phyloP scores from a whole-genome alignment of 2,888 invertebrate species.

The Latheticus oryzae region DNA sequence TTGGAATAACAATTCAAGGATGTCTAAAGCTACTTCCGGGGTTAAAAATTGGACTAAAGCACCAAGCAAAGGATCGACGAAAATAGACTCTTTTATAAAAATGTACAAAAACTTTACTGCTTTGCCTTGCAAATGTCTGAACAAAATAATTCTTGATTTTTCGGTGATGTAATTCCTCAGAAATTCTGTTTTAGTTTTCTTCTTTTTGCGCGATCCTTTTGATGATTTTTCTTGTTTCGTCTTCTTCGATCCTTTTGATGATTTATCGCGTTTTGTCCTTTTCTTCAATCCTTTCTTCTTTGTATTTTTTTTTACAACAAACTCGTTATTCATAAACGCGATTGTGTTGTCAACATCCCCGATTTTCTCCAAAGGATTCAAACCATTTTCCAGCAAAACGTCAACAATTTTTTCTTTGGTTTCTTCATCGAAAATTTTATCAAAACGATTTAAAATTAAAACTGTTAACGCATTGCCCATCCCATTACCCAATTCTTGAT shows the following conservation, averaged over 20 bases:
- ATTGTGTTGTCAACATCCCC: slow-evolving; percentile 55
- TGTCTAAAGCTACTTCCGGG: slow-evolving; percentile 44
- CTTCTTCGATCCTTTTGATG: slow-evolving; percentile 21
- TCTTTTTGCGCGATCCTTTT: not conserved
- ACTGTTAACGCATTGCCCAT: slow-evolving; percentile 61
- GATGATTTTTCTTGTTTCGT: slow-evolving; percentile 6
- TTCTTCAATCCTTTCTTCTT: no score
- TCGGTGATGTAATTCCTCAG: slow-evolving; percentile 43
- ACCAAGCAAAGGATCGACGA: slow-evolving; percentile 46
- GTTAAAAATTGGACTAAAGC: slow-evolving; percentile 53
- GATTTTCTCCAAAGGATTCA: slow-evolving; percentile 57
- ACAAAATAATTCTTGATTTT: slow-evolving; percentile 47
- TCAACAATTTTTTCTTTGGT: slow-evolving; percentile 52
- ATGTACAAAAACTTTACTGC: slow-evolving; percentile 52
- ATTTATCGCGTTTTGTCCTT: no score
- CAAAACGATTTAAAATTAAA: slow-evolving; percentile 56
- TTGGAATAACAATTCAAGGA: slow-evolving; percentile 52
- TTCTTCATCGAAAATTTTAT: slow-evolving; percentile 48
- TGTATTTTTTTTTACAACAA: no score
- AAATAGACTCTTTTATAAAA: slow-evolving; percentile 50
- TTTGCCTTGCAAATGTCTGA: slow-evolving; percentile 48
- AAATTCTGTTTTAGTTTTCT: slow-evolving; percentile 7
- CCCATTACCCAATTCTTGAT: slow-evolving; percentile 52
- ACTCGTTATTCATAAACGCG: slow-evolving; percentile 53
- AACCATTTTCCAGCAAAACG: slow-evolving; percentile 49